Percentiles rank a stretch among this genome's conserved stretches.
Evolutionary conservation across 2,888 invertebrate species (phyloP).

Genomic region (Leptinotarsa peninsularis): DNA sequence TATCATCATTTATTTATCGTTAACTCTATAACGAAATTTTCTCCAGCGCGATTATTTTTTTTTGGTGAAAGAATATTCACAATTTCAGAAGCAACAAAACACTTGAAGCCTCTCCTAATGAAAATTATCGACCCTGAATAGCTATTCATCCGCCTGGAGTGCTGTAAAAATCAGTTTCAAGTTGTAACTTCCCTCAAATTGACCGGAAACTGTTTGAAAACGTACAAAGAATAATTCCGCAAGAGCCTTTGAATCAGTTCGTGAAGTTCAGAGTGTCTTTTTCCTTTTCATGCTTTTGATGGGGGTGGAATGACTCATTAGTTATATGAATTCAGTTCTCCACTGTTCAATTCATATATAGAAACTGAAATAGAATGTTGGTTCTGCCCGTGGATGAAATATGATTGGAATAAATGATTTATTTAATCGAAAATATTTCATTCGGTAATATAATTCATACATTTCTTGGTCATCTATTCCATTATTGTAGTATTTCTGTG

Average conservation of each 20-base stretch:
- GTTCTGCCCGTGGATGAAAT: not conserved
- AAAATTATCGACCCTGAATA: not conserved
- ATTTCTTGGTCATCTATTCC: too few species aligned
- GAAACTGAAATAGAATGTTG: not conserved
- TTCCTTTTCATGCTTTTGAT: not conserved
- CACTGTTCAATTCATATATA: not conserved
- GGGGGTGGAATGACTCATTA: not conserved
- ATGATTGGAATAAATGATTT: not conserved
- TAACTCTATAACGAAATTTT: too few species aligned
- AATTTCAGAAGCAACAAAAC: not conserved
- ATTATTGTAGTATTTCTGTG: too few species aligned
- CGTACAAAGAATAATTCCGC: not conserved
- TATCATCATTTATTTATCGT: too few species aligned
- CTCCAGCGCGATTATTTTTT: too few species aligned
- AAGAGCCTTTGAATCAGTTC: not conserved
- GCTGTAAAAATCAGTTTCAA: not conserved
- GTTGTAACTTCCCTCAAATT: not conserved
- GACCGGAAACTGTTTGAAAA: not conserved
- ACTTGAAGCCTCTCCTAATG: not conserved
- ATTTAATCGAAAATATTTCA: not conserved
- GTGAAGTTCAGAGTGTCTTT: constrained; percentile 1
- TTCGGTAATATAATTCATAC: too few species aligned
- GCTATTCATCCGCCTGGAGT: not conserved
- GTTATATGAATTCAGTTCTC: not conserved
- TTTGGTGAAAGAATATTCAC: too few species aligned